A percentile compares a stretch with the other conserved stretches of the same genome.
Evolutionary conservation across 2,113 vertebrate species (phyloP).

Genomic region (Vombatus ursinus): DNA sequence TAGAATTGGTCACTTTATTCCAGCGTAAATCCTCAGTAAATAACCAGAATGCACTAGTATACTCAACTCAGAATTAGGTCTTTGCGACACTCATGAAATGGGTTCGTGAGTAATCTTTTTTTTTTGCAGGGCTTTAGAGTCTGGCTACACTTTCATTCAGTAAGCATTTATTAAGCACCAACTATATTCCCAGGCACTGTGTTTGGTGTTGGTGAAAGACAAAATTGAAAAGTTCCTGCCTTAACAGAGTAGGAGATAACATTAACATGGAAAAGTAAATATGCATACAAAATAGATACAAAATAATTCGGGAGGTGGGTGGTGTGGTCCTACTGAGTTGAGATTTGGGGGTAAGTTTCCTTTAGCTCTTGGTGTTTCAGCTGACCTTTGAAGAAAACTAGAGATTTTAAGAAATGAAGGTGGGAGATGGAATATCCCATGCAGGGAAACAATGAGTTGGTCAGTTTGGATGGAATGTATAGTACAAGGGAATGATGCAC

Average conservation of each 20-base stretch:
- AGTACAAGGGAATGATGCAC: background rate
- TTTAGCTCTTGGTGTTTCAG: background rate
- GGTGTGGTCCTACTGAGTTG: background rate
- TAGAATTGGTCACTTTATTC: too few relatives aligned
- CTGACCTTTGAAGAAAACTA: background rate
- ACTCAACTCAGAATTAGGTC: too few relatives aligned
- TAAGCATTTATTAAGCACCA: background rate
- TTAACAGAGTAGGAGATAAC: background rate
- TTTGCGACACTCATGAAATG: too few relatives aligned
- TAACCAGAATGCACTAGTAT: background rate
- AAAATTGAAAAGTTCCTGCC: background rate
- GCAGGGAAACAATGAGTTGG: background rate
- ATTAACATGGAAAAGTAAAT: background rate
- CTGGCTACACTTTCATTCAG: background rate
- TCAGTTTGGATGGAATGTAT: background rate
- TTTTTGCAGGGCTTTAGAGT: background rate
- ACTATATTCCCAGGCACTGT: background rate
- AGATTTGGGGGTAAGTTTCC: background rate
- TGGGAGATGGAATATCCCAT: background rate
- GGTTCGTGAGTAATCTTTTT: background rate
- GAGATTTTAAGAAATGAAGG: background rate
- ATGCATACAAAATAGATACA: background rate
- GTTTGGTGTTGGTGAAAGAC: background rate
- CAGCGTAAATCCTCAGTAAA: background rate
- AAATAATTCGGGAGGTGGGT: background rate